Evolutionary conservation across 1,140 invertebrate species (phyloP).

Genomic region (Plutomurus gul): DNA sequence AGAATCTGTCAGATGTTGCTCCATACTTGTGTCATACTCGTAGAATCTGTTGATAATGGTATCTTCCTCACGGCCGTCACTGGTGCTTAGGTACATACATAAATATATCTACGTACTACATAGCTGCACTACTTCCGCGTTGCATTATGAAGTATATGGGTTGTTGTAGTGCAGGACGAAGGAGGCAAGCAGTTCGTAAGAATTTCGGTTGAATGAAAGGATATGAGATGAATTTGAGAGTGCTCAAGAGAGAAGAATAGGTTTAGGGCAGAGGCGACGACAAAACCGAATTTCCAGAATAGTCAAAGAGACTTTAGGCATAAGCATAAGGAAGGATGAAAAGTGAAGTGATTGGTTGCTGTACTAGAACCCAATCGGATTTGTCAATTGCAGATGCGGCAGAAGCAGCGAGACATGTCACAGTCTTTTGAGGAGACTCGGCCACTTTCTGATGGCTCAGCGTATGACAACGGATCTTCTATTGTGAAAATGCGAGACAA

Average conservation of each 20-base stretch:
- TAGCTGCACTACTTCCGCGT: too few relatives aligned
- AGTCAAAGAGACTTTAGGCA: conserved; percentile 13
- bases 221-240: conserved; percentile 27
- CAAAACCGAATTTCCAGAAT: background rate
- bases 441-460: conserved; percentile 65
- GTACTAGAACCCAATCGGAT: conserved; percentile 35
- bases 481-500: conserved; percentile 56
- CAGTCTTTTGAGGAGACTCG: conserved; percentile 60
- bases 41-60: too few relatives aligned
- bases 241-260: conserved; percentile 1
- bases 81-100: too few relatives aligned
- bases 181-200: background rate
- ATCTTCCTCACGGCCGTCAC: too few relatives aligned
- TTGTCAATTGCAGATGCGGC: conserved; percentile 56
- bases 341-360: conserved; percentile 29
- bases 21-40: background rate
- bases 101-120: too few relatives aligned
- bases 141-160: too few relatives aligned
- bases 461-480: conserved; percentile 57
- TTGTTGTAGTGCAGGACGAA: background rate
- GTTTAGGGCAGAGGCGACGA: background rate
- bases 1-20: conserved; percentile 11
- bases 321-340: conserved; percentile 27
- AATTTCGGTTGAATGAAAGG: background rate
- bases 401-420: conserved; percentile 56